Base-by-base conservation (phyloP, 2,113 vertebrate species). In the Monopterus albus region DNA sequence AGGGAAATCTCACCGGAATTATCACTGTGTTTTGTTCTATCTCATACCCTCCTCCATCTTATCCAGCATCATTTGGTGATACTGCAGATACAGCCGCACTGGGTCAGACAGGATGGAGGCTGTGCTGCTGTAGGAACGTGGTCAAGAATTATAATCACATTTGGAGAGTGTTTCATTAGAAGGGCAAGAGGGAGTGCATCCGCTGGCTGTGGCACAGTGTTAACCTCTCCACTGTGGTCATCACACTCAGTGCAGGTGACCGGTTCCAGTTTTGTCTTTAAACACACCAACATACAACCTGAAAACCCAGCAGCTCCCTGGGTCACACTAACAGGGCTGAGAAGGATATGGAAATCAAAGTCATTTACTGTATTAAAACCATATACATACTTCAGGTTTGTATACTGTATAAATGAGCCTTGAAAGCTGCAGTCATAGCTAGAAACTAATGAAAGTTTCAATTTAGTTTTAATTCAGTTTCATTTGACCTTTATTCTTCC, bases 281-380 rank as follows among this genome's bases (percentile, higher is more conserved):
- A 36, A 63, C 21, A 42, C 15, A 15, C 2, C 25, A 49, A 31
- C 57, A 40, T 31, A 38, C 47, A 18, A n/a, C 11, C 25, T 5
- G 15, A 46, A 56, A 25, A 40, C 58, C 26, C 26, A 40, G 20
- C 39, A 21, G 26, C 35, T 26, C 17, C 33, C 20, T 23, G 5
- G 23, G 8, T 36, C 17, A 43, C 47, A 35, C 13, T 14, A 39
- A 12, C 25, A 31, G 18, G 15, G 12, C 20, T 2, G 2, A 40
- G 26, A 5, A 42, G 29, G 11, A 25, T 67, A 28, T 66, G 40
- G 61, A 72, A 72, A 72, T 79, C 55, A 55, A 67, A 72, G 61
- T 6, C 28, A 20, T 57, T 49, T 49, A 65, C 20, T 55, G 67
- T 55, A 20, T 2, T 5, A 31, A 13, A 46, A 46, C 43, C 29